Evolutionary conservation across 2,113 vertebrate genomes (phyloP).

Genomic region (Australoheros scitulus): DNA sequence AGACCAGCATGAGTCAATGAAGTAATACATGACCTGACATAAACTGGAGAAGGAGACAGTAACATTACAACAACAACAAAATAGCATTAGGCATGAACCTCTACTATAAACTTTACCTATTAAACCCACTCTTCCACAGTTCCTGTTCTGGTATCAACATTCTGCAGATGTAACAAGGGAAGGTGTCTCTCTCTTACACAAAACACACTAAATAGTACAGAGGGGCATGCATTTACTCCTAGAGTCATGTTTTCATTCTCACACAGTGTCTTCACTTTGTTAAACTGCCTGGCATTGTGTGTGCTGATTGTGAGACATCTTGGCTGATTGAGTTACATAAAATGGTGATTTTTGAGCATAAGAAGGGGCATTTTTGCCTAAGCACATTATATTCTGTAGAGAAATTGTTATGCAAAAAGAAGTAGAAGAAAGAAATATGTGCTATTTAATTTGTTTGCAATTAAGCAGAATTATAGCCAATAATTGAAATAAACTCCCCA

Average conservation of each 20-base stretch:
- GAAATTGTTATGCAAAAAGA: not conserved
- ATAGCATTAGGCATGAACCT: conserved; percentile 49
- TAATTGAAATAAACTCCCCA: too few relatives aligned
- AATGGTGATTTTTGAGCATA: not conserved
- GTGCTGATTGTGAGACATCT: not conserved
- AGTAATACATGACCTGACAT: conserved; percentile 77
- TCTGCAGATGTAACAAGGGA: conserved; percentile 1
- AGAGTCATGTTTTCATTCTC: not conserved
- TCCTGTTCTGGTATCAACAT: not conserved
- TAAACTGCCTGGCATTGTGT: not conserved
- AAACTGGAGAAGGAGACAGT: conserved; percentile 77
- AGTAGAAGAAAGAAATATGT: too few relatives aligned
- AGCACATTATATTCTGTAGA: not conserved
- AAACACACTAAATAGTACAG: conserved; percentile 15
- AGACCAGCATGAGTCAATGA: conserved; percentile 75
- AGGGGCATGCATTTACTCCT: not conserved
- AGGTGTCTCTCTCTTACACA: conserved; percentile 26
- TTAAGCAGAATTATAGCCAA: too few relatives aligned
- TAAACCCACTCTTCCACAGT: not conserved
- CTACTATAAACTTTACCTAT: not conserved
- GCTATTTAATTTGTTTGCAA: too few relatives aligned
- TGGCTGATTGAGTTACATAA: not conserved
- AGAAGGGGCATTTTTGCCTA: not conserved
- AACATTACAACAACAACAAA: conserved; percentile 63
- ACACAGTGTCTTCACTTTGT: not conserved